phyloP scores from a whole-genome alignment of 2,888 invertebrate species.

The Temnothorax ravouxi region DNA sequence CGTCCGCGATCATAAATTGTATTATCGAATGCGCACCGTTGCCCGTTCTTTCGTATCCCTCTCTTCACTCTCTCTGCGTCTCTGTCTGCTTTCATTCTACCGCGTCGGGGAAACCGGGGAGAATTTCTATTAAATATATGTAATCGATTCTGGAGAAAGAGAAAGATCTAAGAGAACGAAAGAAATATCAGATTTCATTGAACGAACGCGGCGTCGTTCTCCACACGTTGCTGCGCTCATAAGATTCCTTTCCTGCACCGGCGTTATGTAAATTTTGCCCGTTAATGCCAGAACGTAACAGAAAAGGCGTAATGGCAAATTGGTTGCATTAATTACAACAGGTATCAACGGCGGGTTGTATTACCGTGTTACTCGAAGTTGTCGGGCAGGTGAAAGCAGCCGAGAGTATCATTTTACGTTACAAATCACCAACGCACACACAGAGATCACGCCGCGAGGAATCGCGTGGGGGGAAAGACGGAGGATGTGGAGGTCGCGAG shows the following conservation, averaged over 20 bases:
- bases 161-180: neutral
- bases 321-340: constrained; percentile 51
- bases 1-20: constrained; percentile 84
- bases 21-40: constrained; percentile 82
- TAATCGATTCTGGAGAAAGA: constrained; percentile 9
- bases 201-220: neutral
- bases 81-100: constrained; percentile 19
- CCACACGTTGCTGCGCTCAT: neutral
- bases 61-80: neutral
- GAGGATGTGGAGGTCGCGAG: constrained; percentile 6
- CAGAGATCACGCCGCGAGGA: neutral
- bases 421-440: neutral
- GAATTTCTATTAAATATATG: constrained; percentile 29
- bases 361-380: neutral
- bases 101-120: neutral
- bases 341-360: constrained; percentile 21
- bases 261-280: constrained; percentile 42
- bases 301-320: constrained; percentile 27
- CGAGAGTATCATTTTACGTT: constrained; percentile 31
- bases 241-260: neutral
- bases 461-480: neutral
- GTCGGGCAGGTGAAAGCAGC: constrained; percentile 31
- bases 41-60: constrained; percentile 56
- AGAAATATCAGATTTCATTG: constrained; percentile 1
- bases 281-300: constrained; percentile 12